A percentile compares a stretch with the other conserved stretches of the same genome.
These are phyloP conservation scores for Acanthosoma haemorrhoidale DNA, from an alignment of 2,888 invertebrate species.

Conservation along the genomic window DNA sequence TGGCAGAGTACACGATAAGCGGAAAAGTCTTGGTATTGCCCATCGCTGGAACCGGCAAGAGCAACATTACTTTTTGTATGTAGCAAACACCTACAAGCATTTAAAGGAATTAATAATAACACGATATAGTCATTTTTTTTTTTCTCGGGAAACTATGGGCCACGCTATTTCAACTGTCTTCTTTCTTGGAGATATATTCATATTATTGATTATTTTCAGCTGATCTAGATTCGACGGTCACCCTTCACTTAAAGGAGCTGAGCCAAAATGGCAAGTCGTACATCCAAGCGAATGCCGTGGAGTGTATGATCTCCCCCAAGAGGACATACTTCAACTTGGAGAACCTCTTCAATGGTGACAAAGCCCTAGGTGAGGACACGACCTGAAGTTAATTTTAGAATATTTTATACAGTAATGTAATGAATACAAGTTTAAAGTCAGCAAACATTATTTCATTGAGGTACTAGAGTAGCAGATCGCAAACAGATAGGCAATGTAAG, in stretches of 20 bases:
- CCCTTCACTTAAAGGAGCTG: background rate
- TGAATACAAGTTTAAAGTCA: too few species aligned
- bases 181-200: background rate
- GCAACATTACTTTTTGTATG: conserved; percentile 35
- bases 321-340: conserved; percentile 26
- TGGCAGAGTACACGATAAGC: conserved; percentile 43
- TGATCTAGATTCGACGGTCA: background rate
- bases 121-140: too few species aligned
- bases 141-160: too few species aligned
- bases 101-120: too few species aligned
- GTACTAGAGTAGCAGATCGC: too few species aligned
- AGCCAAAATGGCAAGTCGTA: conserved; percentile 8
- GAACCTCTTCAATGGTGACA: conserved; percentile 34
- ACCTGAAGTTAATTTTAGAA: too few species aligned
- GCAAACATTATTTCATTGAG: too few species aligned
- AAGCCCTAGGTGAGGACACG: conserved; percentile 30
- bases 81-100: too few species aligned
- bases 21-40: conserved; percentile 43
- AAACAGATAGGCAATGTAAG: too few species aligned
- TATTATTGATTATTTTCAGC: background rate
- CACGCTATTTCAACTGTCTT: too few species aligned
- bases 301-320: conserved; percentile 15
- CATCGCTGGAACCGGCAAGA: conserved; percentile 41
- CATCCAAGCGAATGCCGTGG: conserved; percentile 30
- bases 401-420: too few species aligned